Evolutionary conservation across 2,888 invertebrate species (phyloP).

Genomic region (Melolontha melolontha): DNA sequence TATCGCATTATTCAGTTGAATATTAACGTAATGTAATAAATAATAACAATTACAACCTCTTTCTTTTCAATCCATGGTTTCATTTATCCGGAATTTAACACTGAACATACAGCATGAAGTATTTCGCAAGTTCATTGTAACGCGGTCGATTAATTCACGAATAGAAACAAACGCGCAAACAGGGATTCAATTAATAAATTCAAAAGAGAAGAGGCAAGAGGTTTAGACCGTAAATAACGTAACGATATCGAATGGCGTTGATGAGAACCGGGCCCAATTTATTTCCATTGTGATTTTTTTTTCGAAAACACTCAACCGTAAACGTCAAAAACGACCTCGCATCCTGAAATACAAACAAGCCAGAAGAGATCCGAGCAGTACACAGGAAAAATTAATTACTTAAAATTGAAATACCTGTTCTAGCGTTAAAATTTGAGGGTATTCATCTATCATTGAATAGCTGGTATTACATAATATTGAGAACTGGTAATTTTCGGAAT

Average conservation of each 20-base stretch:
- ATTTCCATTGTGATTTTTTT: conserved; percentile 25
- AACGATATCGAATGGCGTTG: conserved; percentile 18
- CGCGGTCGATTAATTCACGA: background rate
- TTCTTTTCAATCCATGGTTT: too few relatives aligned
- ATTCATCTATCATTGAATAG: too few relatives aligned
- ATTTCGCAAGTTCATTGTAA: too few relatives aligned
- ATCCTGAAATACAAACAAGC: conserved; percentile 9
- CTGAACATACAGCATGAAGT: too few relatives aligned
- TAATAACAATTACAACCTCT: too few relatives aligned
- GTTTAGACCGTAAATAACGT: conserved; percentile 10
- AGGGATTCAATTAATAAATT: conserved; percentile 22
- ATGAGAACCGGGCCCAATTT: conserved; percentile 17
- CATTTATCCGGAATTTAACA: too few relatives aligned
- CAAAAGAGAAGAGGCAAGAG: conserved; percentile 4
- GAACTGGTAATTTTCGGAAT: background rate
- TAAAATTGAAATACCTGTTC: conserved; percentile 1
- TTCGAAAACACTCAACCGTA: conserved; percentile 2
- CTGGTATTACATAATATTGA: background rate
- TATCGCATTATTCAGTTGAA: too few relatives aligned
- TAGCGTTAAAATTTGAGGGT: too few relatives aligned
- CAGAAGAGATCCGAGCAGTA: background rate
- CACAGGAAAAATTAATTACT: conserved; percentile 23
- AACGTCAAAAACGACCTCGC: conserved; percentile 21
- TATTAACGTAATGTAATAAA: too few relatives aligned
- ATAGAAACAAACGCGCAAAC: conserved; percentile 3